Conservation (phyloP, 2,888 invertebrate genomes). For the Poecilus cupreus region DNA sequence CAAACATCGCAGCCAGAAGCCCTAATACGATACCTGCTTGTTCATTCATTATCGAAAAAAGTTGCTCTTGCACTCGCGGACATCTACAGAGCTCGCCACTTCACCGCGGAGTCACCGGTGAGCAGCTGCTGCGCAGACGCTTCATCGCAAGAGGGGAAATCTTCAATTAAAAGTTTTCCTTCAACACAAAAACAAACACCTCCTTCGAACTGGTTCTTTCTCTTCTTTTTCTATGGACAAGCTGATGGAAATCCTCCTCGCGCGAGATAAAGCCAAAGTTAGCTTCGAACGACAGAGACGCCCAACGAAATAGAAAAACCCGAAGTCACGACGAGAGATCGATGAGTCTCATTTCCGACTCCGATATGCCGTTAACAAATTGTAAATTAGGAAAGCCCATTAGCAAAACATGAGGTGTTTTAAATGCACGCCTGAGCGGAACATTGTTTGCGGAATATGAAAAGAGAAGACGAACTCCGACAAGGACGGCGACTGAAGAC, state of each 20-base stretch:
- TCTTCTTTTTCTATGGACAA: constrained; percentile 58
- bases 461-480: constrained; percentile 27
- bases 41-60: constrained; percentile 58
- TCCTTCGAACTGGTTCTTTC: constrained; percentile 49
- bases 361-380: constrained; percentile 59
- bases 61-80: constrained; percentile 37
- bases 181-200: constrained; percentile 60
- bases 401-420: constrained; percentile 58
- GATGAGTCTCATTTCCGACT: constrained; percentile 57
- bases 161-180: constrained; percentile 63
- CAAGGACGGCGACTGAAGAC: constrained; percentile 2
- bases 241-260: constrained; percentile 56
- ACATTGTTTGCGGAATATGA: constrained; percentile 55
- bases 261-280: constrained; percentile 59
- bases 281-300: constrained; percentile 30
- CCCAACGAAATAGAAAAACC: constrained; percentile 43
- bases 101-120: background rate
- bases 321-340: constrained; percentile 50
- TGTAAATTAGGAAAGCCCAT: constrained; percentile 56
- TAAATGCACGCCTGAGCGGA: constrained; percentile 53
- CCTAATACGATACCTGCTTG: constrained; percentile 56
- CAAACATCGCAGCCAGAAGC: constrained; percentile 57
- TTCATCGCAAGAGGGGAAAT: constrained; percentile 59
- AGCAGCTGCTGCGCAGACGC: background rate
- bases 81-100: constrained; percentile 34